Conservation (phyloP, 2,113 vertebrate genomes). For the Silurus meridionalis region DNA sequence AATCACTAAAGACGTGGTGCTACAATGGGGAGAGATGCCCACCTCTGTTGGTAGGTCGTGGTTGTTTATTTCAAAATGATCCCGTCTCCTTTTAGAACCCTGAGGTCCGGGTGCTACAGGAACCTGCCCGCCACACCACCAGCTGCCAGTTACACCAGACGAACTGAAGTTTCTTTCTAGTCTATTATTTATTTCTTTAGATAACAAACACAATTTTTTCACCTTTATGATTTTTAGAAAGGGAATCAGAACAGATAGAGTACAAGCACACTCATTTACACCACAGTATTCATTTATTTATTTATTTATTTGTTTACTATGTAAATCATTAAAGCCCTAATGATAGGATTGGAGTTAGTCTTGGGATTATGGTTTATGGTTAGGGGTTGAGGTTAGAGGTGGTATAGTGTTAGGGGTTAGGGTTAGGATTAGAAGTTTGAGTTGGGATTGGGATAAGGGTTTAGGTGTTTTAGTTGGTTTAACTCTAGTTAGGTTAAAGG, state of each 20-base stretch:
- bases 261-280: background rate
- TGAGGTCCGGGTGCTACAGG: slow-evolving; percentile 15
- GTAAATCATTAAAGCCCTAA: too few species aligned
- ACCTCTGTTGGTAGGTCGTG: slow-evolving; percentile 94
- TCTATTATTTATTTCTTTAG: background rate
- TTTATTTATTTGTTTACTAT: background rate
- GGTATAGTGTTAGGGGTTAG: too few species aligned
- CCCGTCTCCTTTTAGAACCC: slow-evolving; percentile 54
- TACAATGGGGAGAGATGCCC: slow-evolving; percentile 99
- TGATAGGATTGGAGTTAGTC: too few species aligned
- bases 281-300: background rate
- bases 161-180: background rate
- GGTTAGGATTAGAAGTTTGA: too few species aligned
- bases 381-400: too few species aligned
- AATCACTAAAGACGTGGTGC: slow-evolving; percentile 99
- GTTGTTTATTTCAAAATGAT: slow-evolving; percentile 57
- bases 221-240: too few species aligned
- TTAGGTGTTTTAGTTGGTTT: too few species aligned
- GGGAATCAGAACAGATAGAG: background rate
- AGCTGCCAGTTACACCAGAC: slow-evolving; percentile 1
- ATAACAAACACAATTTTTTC: too few species aligned
- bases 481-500: too few species aligned
- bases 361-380: too few species aligned
- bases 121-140: slow-evolving; percentile 16
- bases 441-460: too few species aligned